Evolutionary conservation across 2,113 vertebrate genomes (phyloP).

Genomic region (Galemys pyrenaicus): DNA sequence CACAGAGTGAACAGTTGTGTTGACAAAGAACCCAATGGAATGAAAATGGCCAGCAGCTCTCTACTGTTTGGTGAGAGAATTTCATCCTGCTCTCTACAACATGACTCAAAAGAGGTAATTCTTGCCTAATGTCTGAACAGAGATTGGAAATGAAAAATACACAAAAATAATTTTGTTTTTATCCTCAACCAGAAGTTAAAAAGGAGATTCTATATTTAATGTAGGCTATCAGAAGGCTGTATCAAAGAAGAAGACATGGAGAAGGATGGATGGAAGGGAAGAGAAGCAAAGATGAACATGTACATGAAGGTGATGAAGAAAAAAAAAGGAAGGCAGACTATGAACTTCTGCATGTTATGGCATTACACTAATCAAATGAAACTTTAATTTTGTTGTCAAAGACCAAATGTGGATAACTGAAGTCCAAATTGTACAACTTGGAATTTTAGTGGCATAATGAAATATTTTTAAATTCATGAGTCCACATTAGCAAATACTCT

Average conservation of each 20-base stretch:
- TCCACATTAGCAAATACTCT: too few relatives aligned
- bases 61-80: neutral
- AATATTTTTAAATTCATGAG: constrained; percentile 73
- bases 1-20: constrained; percentile 47
- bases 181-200: constrained; percentile 4
- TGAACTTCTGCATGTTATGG: neutral
- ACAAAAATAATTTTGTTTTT: neutral
- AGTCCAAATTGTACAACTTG: constrained; percentile 36
- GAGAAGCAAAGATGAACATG: neutral
- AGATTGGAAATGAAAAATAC: neutral
- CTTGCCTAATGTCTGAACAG: neutral
- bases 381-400: neutral
- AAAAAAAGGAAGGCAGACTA: neutral
- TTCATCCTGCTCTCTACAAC: neutral
- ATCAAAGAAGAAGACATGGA: neutral
- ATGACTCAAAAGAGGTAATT: neutral
- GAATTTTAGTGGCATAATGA: constrained; percentile 66
- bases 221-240: neutral
- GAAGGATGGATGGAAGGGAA: neutral
- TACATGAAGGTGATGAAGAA: neutral
- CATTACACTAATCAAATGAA: neutral
- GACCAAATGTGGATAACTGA: neutral
- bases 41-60: constrained; percentile 17
- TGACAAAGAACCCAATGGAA: neutral
- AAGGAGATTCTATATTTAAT: neutral